Conservation (phyloP, 2,888 invertebrate genomes). For the Parnassius mnemosyne region DNA sequence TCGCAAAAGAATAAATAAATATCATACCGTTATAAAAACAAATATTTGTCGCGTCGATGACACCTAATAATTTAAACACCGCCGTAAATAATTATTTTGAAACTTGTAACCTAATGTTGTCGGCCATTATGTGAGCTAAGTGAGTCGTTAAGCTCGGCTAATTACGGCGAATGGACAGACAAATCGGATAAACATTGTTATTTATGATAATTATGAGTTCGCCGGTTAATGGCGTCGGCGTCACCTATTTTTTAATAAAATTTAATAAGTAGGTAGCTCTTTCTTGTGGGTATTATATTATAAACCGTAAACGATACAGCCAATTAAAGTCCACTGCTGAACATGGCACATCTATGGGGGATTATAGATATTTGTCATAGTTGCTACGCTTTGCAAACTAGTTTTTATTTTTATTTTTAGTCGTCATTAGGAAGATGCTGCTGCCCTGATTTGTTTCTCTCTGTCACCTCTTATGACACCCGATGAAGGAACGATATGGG, state of each 20-base stretch:
- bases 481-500: too few species aligned
- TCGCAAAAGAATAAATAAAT: background rate
- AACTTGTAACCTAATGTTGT: slow-evolving; percentile 31
- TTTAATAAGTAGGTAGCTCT: too few species aligned
- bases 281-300: too few species aligned
- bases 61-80: slow-evolving; percentile 22
- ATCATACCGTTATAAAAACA: background rate
- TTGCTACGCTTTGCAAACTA: too few species aligned
- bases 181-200: slow-evolving; percentile 46
- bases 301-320: too few species aligned
- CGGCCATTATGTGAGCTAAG: slow-evolving; percentile 43
- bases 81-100: slow-evolving; percentile 26
- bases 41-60: slow-evolving; percentile 5
- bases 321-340: too few species aligned
- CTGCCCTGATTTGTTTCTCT: too few species aligned
- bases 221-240: slow-evolving; percentile 14
- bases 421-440: too few species aligned
- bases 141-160: slow-evolving; percentile 44
- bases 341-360: too few species aligned
- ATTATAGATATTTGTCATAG: too few species aligned
- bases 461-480: too few species aligned
- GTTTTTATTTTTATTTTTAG: too few species aligned
- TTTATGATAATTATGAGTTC: slow-evolving; percentile 38
- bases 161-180: slow-evolving; percentile 43
- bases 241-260: slow-evolving; percentile 2